These are phyloP conservation scores for Blastomussa wellsi DNA, from an alignment of 92 coral and sea anemone species.

Conservation along the genomic window DNA sequence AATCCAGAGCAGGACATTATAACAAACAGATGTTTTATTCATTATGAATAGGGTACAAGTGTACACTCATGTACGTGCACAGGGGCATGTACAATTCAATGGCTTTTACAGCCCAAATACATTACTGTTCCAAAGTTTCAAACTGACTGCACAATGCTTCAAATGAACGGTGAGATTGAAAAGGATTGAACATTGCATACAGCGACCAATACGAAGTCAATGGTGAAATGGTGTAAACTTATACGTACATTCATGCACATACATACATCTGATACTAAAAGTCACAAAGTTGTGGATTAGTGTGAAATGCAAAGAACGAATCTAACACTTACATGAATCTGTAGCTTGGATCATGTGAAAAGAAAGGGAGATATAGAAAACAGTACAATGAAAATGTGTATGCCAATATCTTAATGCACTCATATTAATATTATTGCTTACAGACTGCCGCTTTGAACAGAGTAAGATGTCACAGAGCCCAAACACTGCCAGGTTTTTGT, in stretches of 20 bases:
- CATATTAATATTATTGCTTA: background rate
- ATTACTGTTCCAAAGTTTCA: background rate
- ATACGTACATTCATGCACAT: background rate
- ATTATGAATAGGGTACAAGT: background rate
- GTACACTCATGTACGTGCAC: background rate
- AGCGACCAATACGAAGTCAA: no score
- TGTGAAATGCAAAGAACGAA: background rate
- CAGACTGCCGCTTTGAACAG: background rate
- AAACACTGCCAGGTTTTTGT: background rate
- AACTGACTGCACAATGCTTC: background rate
- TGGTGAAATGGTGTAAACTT: background rate
- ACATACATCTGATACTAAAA: background rate
- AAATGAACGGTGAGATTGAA: background rate
- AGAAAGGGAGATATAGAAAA: background rate
- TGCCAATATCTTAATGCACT: background rate
- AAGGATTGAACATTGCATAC: background rate
- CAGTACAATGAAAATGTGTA: background rate
- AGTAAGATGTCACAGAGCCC: background rate
- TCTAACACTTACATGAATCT: background rate
- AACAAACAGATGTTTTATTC: background rate
- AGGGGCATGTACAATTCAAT: background rate
- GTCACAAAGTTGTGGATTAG: background rate
- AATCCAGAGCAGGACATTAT: background rate
- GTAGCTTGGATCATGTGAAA: background rate
- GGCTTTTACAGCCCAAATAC: background rate